These are phyloP conservation scores for Eudyptes chrysolophus DNA, from an alignment of 2,113 vertebrate genomes.

Conservation along the genomic window DNA sequence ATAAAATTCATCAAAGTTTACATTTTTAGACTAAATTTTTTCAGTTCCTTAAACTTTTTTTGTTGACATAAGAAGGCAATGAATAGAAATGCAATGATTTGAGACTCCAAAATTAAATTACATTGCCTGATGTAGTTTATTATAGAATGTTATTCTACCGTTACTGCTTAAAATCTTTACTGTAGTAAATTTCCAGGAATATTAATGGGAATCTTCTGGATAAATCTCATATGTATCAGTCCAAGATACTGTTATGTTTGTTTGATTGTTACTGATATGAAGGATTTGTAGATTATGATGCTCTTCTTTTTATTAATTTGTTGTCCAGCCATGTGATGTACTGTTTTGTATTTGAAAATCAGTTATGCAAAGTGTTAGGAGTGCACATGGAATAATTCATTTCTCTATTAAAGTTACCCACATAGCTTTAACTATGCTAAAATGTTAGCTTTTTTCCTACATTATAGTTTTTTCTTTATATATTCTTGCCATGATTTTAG, in stretches of 20 bases:
- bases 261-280: background rate
- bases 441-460: background rate
- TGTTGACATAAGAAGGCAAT: background rate
- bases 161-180: background rate
- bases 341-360: background rate
- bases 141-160: background rate
- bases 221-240: background rate
- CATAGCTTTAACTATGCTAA: background rate
- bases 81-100: background rate
- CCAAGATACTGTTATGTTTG: background rate
- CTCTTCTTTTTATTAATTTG: background rate
- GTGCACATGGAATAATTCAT: rapidly evolving
- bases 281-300: background rate
- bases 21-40: background rate
- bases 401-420: background rate
- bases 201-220: background rate
- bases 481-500: background rate
- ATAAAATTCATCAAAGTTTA: background rate
- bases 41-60: background rate
- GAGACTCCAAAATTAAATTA: background rate
- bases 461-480: background rate
- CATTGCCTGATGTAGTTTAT: background rate
- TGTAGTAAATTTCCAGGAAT: background rate
- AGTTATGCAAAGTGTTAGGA: background rate
- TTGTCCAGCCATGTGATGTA: background rate